These are phyloP conservation scores for Drosophila bocqueti DNA, from an alignment of 1,140 invertebrate genomes.

Conservation along the genomic window DNA sequence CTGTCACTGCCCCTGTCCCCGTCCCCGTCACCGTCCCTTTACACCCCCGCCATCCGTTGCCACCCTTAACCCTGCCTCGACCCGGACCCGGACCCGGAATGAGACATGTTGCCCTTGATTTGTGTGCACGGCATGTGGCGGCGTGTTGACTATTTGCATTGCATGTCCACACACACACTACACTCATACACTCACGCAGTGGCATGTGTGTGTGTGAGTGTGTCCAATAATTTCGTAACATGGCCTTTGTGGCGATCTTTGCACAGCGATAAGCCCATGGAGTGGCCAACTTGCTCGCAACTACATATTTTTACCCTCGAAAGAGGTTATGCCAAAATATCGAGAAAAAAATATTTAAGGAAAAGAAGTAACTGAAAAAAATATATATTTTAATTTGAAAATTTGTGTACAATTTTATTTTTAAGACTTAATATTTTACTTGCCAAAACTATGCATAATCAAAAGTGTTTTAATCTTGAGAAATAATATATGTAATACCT, in stretches of 20 bases:
- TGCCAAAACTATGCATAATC: no score
- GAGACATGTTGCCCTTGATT: constrained; percentile 80
- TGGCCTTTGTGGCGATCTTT: constrained; percentile 82
- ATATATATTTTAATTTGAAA: no score
- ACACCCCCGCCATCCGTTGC: constrained; percentile 8
- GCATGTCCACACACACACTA: constrained; percentile 57
- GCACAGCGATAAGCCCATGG: constrained; percentile 66
- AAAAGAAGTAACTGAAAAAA: neutral
- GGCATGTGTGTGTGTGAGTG: constrained; percentile 26
- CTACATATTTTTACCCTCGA: constrained; percentile 13
- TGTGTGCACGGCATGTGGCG: constrained; percentile 82
- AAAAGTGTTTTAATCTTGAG: no score
- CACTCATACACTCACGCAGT: constrained; percentile 5
- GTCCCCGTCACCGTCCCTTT: neutral
- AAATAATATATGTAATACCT: no score
- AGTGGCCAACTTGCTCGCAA: constrained; percentile 47
- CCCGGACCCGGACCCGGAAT: constrained; percentile 50
- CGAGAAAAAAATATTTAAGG: neutral
- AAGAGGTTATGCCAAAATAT: neutral
- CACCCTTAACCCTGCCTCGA: constrained; percentile 1
- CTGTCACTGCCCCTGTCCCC: neutral
- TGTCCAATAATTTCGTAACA: constrained; percentile 83
- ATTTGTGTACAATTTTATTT: neutral
- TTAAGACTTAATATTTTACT: no score
- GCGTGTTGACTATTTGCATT: constrained; percentile 81